These are phyloP conservation scores for Heptranchias perlo DNA, from an alignment of 2,113 vertebrate species.

Conservation along the genomic window DNA sequence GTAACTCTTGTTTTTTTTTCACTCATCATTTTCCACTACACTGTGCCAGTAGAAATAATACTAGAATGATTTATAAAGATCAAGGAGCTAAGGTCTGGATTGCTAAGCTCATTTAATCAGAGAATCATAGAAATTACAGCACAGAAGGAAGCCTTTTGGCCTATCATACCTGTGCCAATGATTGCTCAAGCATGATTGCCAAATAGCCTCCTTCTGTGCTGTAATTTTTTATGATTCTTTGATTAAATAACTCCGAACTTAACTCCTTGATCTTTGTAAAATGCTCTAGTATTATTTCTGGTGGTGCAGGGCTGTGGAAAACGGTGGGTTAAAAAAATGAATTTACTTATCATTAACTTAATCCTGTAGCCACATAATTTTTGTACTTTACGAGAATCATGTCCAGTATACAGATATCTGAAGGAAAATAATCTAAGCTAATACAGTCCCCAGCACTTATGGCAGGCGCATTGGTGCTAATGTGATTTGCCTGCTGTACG, in stretches of 20 bases:
- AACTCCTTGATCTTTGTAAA: constrained; percentile 11
- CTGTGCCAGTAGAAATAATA: constrained; percentile 26
- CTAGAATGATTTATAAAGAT: constrained; percentile 30
- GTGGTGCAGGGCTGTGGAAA: neutral
- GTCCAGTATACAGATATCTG: neutral
- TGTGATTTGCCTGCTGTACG: neutral
- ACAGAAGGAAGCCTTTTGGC: constrained; percentile 1
- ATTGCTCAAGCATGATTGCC: constrained; percentile 16
- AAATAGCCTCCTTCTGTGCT: neutral
- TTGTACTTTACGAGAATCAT: neutral
- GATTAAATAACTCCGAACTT: neutral
- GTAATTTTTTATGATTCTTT: neutral
- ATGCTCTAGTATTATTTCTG: neutral
- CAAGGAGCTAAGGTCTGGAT: neutral
- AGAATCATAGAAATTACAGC: constrained; percentile 6
- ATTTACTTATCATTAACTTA: neutral
- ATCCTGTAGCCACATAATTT: no score
- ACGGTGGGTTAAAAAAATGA: neutral
- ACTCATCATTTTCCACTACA: constrained; percentile 9
- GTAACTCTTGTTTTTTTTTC: constrained; percentile 12
- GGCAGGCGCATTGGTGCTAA: neutral
- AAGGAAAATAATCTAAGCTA: neutral
- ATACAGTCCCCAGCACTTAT: neutral
- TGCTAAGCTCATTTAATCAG: constrained; percentile 13
- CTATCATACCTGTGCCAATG: neutral